Evolutionary conservation across 2,797 vertebrate genomes (phyloP).

Genomic region (Cryptoprocta ferox): DNA sequence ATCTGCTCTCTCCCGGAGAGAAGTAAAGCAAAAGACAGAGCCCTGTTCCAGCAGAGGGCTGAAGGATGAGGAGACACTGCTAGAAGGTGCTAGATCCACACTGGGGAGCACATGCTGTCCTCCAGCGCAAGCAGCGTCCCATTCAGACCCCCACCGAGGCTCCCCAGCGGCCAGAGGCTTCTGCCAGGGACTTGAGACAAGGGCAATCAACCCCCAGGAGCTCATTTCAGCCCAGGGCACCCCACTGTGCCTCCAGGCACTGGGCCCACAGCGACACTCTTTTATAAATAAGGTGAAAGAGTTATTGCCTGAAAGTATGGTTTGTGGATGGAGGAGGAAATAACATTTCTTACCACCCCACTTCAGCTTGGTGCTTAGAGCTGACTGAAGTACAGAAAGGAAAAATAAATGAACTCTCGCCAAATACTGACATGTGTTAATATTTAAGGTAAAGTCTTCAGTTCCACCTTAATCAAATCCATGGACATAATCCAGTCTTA

Average conservation of each 20-base stretch:
- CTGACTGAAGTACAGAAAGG: neutral
- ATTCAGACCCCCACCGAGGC: rapidly evolving
- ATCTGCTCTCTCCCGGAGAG: neutral
- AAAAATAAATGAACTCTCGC: neutral
- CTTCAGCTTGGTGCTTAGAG: neutral
- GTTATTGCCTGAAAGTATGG: neutral
- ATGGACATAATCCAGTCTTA: neutral
- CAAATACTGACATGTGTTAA: neutral
- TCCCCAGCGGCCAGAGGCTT: neutral
- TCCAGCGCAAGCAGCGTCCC: neutral
- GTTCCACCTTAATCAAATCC: neutral
- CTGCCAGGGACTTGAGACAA: neutral
- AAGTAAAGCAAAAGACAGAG: neutral
- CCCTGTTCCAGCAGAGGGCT: neutral
- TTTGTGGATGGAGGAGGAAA: neutral
- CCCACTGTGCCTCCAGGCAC: neutral
- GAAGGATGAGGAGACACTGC: neutral
- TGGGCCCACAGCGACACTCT: neutral
- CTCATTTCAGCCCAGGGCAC: neutral
- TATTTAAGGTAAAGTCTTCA: slow-evolving; percentile 18
- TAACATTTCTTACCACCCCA: neutral
- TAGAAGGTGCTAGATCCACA: neutral
- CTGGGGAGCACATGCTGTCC: rapidly evolving
- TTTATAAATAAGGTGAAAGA: neutral
- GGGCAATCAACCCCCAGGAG: neutral